phyloP scores from a whole-genome alignment of 2,113 vertebrate species.

The Campylorhamphus procurvoides region DNA sequence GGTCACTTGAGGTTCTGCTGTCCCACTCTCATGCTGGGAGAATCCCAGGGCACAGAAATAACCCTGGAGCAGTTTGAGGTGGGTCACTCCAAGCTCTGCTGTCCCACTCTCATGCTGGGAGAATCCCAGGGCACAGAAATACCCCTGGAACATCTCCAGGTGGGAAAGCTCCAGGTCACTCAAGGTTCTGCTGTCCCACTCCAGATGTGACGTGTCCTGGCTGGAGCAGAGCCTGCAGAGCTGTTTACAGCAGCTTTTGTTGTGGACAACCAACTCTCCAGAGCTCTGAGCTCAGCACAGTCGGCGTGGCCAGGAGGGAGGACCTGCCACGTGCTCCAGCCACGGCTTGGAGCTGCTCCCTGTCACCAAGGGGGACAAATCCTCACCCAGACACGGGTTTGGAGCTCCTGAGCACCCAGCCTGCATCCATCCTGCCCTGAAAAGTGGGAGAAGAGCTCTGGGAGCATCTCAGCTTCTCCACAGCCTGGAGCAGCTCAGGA shows the following conservation, averaged over 20 bases:
- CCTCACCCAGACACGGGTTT: not conserved
- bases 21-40: not conserved
- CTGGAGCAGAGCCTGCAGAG: not conserved
- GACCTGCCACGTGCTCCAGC: not conserved
- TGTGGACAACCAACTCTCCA: not conserved
- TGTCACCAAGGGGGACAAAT: not conserved
- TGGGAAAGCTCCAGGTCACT: rapidly evolving
- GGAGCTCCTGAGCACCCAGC: not conserved
- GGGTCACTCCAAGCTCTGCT: no score
- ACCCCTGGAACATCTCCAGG: not conserved
- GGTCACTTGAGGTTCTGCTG: not conserved
- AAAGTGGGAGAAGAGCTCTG: not conserved
- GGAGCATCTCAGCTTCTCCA: not conserved
- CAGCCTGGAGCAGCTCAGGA: rapidly evolving
- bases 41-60: no score
- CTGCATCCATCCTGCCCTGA: not conserved
- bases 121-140: not conserved
- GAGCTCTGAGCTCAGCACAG: conserved; percentile 2
- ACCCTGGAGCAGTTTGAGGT: no score
- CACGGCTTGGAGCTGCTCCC: not conserved
- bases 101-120: not conserved
- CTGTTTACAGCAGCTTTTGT: conserved; percentile 21
- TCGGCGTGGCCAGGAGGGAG: not conserved
- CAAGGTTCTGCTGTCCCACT: not conserved
- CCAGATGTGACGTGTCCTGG: not conserved